A percentile compares a stretch with the other conserved stretches of the same genome.
Evolutionary conservation across 2,113 vertebrate species (phyloP).

Genomic region (Sturnira hondurensis): DNA sequence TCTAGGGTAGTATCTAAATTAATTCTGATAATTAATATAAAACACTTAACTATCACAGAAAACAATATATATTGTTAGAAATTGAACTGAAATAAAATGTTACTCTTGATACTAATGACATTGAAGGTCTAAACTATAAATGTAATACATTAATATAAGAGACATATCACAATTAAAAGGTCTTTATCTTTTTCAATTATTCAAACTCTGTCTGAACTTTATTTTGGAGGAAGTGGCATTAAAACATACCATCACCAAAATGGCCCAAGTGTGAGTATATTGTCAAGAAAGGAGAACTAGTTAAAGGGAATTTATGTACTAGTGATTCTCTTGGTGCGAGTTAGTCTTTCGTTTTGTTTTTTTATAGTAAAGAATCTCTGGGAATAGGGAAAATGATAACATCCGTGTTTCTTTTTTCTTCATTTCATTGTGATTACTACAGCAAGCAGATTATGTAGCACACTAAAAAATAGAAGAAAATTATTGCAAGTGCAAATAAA

Average conservation of each 20-base stretch:
- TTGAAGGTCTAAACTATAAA: conserved; percentile 21
- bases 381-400: not conserved
- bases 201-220: not conserved
- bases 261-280: not conserved
- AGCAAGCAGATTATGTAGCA: not conserved
- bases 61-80: not conserved
- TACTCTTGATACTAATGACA: not conserved
- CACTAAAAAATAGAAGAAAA: not conserved
- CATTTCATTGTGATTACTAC: not conserved
- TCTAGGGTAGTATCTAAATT: not conserved
- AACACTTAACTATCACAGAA: not conserved
- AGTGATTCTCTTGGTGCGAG: not conserved
- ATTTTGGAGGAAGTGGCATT: not conserved
- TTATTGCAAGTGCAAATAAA: not conserved
- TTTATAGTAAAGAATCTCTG: not conserved
- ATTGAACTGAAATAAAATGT: conserved; percentile 41
- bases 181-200: not conserved
- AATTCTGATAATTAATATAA: not conserved
- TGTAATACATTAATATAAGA: conserved; percentile 19
- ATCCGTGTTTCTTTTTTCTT: not conserved
- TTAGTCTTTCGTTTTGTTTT: not conserved
- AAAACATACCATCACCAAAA: not conserved
- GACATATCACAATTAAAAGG: not conserved
- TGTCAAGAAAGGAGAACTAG: not conserved
- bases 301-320: conserved; percentile 7